A percentile compares a stretch with the other conserved stretches of the same genome.
These are phyloP conservation scores for Callospermophilus lateralis DNA, from an alignment of 2,113 vertebrate genomes.

Conservation along the genomic window DNA sequence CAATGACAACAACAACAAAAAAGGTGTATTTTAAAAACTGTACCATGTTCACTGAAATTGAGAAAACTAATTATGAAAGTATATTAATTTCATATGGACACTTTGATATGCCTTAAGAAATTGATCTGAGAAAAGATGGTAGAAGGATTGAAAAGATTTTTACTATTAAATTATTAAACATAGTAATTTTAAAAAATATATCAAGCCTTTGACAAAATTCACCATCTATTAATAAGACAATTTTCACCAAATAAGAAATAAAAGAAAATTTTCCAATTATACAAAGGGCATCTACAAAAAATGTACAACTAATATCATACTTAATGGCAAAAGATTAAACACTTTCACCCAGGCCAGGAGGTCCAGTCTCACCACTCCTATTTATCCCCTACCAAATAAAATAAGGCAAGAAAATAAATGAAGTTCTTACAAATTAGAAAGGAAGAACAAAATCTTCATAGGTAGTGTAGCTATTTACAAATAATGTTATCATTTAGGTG, in stretches of 20 bases:
- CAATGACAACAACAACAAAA: too few relatives aligned
- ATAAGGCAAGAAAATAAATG: not conserved
- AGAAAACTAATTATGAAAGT: not conserved
- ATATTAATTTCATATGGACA: not conserved
- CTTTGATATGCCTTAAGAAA: not conserved
- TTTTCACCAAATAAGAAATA: not conserved
- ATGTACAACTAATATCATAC: too few relatives aligned
- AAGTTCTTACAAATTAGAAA: not conserved
- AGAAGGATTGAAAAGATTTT: not conserved
- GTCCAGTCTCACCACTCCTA: not conserved
- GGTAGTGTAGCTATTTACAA: not conserved
- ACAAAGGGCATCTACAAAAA: not conserved
- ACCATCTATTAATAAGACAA: not conserved
- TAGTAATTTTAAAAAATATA: not conserved
- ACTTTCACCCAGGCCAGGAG: not conserved
- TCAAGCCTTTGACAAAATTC: slow-evolving; percentile 42
- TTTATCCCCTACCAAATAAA: not conserved
- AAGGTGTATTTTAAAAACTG: not conserved
- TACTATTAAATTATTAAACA: slow-evolving; percentile 1
- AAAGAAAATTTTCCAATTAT: not conserved
- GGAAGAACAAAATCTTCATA: not conserved
- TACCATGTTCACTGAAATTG: not conserved
- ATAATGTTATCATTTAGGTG: not conserved
- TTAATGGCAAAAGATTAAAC: not conserved
- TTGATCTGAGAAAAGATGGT: not conserved